Evolutionary conservation across 2,113 vertebrate genomes (phyloP).

Genomic region (Plotosus lineatus): DNA sequence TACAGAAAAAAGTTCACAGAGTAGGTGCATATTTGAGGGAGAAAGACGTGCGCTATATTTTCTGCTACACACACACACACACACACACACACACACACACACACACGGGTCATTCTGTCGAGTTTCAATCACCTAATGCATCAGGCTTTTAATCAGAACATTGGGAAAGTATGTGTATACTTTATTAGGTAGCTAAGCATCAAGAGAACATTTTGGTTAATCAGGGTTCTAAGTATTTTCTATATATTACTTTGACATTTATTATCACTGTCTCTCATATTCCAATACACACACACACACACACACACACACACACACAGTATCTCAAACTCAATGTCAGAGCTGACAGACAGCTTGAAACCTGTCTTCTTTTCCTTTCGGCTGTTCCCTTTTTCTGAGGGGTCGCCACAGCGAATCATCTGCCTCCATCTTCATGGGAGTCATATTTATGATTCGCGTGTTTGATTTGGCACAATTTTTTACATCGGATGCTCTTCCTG

Average conservation of each 20-base stretch:
- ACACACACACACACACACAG: background rate
- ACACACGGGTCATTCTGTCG: slow-evolving; percentile 18
- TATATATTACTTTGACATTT: slow-evolving; percentile 30
- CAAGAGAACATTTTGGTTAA: slow-evolving; percentile 30
- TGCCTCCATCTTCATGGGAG: too few species aligned
- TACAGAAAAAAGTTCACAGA: background rate
- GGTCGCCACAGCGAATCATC: too few species aligned
- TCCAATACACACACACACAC: background rate
- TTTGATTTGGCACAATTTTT: too few species aligned
- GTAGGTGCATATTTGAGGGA: background rate
- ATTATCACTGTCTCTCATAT: slow-evolving; percentile 1
- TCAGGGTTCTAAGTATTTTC: background rate
- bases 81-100: slow-evolving; percentile 45
- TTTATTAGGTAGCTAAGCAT: slow-evolving; percentile 22
- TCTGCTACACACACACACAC: slow-evolving; percentile 16
- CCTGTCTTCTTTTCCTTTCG: slow-evolving; percentile 10
- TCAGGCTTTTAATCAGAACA: slow-evolving; percentile 11
- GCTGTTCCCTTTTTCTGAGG: too few species aligned
- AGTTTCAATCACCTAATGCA: slow-evolving; percentile 36
- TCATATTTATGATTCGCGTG: too few species aligned
- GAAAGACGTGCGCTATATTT: background rate
- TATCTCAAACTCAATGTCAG: background rate
- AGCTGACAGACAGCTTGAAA: slow-evolving; percentile 14
- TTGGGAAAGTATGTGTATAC: background rate
- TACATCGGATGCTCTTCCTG: too few species aligned